Base-by-base conservation (phyloP, 2,888 invertebrate genomes). In the Melinaea menophilus region DNA sequence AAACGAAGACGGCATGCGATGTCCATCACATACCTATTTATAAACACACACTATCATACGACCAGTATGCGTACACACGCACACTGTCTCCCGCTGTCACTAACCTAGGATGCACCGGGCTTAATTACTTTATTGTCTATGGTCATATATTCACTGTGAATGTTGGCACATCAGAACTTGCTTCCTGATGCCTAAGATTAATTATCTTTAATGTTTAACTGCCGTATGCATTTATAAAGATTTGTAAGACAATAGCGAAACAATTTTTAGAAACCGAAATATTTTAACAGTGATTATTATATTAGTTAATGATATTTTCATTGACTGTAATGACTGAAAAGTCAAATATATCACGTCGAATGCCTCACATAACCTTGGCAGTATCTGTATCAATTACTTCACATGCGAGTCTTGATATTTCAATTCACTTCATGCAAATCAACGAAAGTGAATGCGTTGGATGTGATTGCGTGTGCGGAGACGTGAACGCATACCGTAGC, bases 11-110 rank as follows among this genome's bases (percentile, higher is more conserved):
- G 81, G 74, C 69, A 71, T 75, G 76, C 71, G 69, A 69, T 73
- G 75, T 71, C 79, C 79, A 83, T 77, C 81, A 82, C 86, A 79
- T 77, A 82, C 80, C 82, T 90, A 88, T 90, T 85, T 90, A 90
- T 88, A 86, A 85, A 86, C 85, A 72, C 87, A 85, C 84, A 86
- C 82, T 75, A 68, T 64, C 57, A 70, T 78, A 78, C 74, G 77
- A 75, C 78, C 75, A 66, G 69, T 58, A 74, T 73, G 75, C 72
- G 74, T 69, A 67, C 69, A 56, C 55, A 68, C 59, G 61, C 60
- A 64, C 61, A 69, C 70, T 66, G 72, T 72, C 72, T 62, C 34
- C 55, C 47, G 57, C 71, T 69, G 68, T 73, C 72, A 64, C 70
- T 68, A 68, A 69, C 65, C 66, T 73, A 72, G 72, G 72, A 72